These are phyloP conservation scores for Cistogaster globosa DNA, from an alignment of 2,888 invertebrate genomes.

Conservation along the genomic window DNA sequence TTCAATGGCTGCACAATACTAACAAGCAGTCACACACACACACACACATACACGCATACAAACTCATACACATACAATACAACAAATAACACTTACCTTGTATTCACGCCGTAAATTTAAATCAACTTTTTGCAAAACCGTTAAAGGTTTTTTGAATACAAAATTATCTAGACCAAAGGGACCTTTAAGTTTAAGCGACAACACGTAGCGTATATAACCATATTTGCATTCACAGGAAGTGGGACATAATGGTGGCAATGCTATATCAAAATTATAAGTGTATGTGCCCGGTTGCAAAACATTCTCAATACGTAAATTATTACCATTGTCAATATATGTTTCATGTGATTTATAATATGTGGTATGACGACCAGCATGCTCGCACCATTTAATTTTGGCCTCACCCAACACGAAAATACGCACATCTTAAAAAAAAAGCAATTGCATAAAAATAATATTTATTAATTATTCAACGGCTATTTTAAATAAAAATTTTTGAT, in stretches of 20 bases:
- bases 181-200: conserved; percentile 89
- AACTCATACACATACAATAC: background rate
- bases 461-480: background rate
- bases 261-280: conserved; percentile 73
- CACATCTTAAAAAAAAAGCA: conserved; percentile 58
- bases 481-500: no score
- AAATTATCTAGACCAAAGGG: conserved; percentile 88
- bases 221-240: conserved; percentile 86
- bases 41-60: no score
- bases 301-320: conserved; percentile 67
- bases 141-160: conserved; percentile 84
- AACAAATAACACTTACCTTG: conserved; percentile 83
- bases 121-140: conserved; percentile 90
- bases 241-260: conserved; percentile 73
- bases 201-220: conserved; percentile 89
- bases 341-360: conserved; percentile 70
- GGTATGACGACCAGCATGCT: conserved; percentile 71
- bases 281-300: conserved; percentile 72
- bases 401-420: conserved; percentile 74
- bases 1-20: background rate
- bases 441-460: conserved; percentile 27
- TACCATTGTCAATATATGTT: conserved; percentile 72
- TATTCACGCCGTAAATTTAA: conserved; percentile 88
- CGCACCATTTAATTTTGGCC: conserved; percentile 75
- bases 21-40: background rate